phyloP scores from a whole-genome alignment of 37 sponge, comb jelly and placozoan genomes.

The Axinella damicornis region DNA sequence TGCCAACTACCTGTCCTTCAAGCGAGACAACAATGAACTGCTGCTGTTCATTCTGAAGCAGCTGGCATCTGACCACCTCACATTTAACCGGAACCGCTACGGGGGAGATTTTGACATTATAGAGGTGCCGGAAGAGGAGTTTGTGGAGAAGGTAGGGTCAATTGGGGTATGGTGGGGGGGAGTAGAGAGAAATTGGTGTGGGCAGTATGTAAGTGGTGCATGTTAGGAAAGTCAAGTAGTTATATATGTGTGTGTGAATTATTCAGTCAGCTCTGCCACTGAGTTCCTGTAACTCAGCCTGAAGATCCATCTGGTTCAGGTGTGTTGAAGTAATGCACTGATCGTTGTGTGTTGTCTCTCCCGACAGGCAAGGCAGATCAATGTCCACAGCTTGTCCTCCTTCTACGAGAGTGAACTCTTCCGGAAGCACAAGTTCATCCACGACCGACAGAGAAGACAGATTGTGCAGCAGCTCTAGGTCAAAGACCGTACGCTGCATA shows the following conservation, averaged over 20 bases:
- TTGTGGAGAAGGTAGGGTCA: conserved; percentile 80
- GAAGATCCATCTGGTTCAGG: too few species aligned
- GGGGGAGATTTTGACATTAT: conserved; percentile 90
- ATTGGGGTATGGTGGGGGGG: too few species aligned
- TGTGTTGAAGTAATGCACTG: too few species aligned
- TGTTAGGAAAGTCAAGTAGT: too few species aligned
- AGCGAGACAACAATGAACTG: conserved; percentile 97
- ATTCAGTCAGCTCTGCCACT: too few species aligned
- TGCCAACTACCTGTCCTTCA: conserved; percentile 93
- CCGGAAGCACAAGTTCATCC: conserved; percentile 82
- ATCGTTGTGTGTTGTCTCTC: neutral
- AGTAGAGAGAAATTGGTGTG: too few species aligned
- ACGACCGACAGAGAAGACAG: conserved; percentile 82
- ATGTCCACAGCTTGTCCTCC: conserved; percentile 84
- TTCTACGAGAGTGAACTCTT: conserved; percentile 96
- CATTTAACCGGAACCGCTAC: conserved; percentile 86
- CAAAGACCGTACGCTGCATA: too few species aligned
- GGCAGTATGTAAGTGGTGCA: too few species aligned
- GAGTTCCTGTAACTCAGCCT: too few species aligned
- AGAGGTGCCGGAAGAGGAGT: conserved; percentile 95
- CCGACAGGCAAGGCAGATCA: conserved; percentile 88
- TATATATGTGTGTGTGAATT: too few species aligned
- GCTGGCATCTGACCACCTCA: conserved; percentile 90
- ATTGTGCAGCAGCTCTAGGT: conserved; percentile 82
- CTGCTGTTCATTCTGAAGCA: conserved; percentile 96